Percentiles rank a stretch among this genome's conserved stretches.
Conservation (phyloP, 2,797 vertebrate genomes). For the Sebastes baramenuke region DNA sequence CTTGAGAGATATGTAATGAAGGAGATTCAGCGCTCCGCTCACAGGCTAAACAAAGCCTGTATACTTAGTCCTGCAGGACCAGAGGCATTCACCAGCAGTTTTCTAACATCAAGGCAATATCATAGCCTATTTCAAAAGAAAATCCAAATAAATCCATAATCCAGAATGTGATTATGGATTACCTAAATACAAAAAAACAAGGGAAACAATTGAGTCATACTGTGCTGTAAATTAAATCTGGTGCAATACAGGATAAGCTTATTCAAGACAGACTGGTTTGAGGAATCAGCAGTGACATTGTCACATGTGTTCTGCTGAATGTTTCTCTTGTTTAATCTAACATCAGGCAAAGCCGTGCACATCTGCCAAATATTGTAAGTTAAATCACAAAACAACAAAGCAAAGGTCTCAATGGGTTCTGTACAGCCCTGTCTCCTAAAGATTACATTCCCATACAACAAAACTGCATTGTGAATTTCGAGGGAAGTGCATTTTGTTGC, state of each 20-base stretch:
- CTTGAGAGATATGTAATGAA: neutral
- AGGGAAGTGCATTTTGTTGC: too few relatives aligned
- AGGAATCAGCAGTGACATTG: neutral
- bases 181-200: neutral
- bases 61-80: neutral
- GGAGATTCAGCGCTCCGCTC: neutral
- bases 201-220: neutral
- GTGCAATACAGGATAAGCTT: neutral
- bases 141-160: neutral
- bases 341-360: neutral
- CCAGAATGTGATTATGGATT: neutral
- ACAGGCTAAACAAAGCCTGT: slow-evolving; percentile 3
- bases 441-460: too few relatives aligned
- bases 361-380: neutral
- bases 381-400: neutral
- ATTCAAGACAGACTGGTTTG: neutral
- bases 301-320: neutral
- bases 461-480: too few relatives aligned
- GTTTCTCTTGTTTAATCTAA: neutral
- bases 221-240: neutral
- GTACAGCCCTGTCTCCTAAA: too few relatives aligned
- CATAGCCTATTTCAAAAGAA: neutral
- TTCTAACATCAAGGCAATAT: neutral
- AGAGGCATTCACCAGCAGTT: neutral
- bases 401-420: neutral